These are phyloP conservation scores for zebrafish (Danio rerio) DNA, from an alignment of 2,113 vertebrate genomes.

Conservation along the genomic window GRCz12tu NC_133179.1:11485501-11486000, in stretches of 20 bases:
- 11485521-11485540: neutral
- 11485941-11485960: conserved; percentile 32
- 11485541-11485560: neutral
- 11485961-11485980: neutral
- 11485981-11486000: conserved; percentile 13
- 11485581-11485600: neutral
- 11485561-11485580: neutral
- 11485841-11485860: neutral
- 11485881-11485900: neutral
- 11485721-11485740: neutral
- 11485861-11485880: neutral
- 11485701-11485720: neutral
- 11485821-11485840: neutral
- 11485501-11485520: neutral
- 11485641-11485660: neutral
- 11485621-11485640: neutral
- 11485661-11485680: neutral
- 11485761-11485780: neutral
- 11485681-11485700: neutral
- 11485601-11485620: neutral
- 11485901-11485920: conserved; percentile 5
- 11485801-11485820: neutral
- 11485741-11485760: neutral
- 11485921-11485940: conserved; percentile 33
- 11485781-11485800: neutral